phyloP scores from a whole-genome alignment of 2,888 invertebrate species.

The Acanthococcus lagerstroemiae region DNA sequence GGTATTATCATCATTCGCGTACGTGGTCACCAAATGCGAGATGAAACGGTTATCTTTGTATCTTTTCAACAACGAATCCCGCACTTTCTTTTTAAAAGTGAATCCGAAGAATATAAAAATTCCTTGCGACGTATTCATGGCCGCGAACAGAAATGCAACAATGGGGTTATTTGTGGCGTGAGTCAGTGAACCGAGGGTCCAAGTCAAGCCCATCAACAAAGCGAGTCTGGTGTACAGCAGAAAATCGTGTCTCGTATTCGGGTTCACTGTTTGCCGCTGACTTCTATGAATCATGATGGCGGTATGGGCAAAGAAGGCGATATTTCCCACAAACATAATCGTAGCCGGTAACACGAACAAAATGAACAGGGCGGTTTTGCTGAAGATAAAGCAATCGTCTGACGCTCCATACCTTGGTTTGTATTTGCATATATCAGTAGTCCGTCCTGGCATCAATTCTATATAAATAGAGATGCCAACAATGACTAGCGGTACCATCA shows the following conservation, averaged over 20 bases:
- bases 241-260: slow-evolving; percentile 40
- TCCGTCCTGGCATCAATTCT: slow-evolving; percentile 38
- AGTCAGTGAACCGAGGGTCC: slow-evolving; percentile 41
- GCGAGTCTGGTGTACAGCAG: slow-evolving; percentile 44
- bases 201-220: slow-evolving; percentile 45
- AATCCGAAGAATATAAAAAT: slow-evolving; percentile 46
- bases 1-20: no score
- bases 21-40: no score
- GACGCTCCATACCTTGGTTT: slow-evolving; percentile 44
- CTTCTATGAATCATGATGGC: slow-evolving; percentile 43
- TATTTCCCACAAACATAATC: slow-evolving; percentile 42
- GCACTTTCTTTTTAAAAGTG: slow-evolving; percentile 39
- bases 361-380: slow-evolving; percentile 44
- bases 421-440: slow-evolving; percentile 36
- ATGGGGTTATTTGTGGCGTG: slow-evolving; percentile 41
- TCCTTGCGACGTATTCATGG: slow-evolving; percentile 45
- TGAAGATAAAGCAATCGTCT: slow-evolving; percentile 46
- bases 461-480: slow-evolving; percentile 41
- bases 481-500: slow-evolving; percentile 42
- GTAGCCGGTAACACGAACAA: slow-evolving; percentile 45
- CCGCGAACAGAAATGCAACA: slow-evolving; percentile 45
- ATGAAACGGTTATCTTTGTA: slow-evolving; percentile 7
- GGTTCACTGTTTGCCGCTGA: slow-evolving; percentile 38
- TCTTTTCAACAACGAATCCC: background rate
- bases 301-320: slow-evolving; percentile 43